A percentile compares a stretch with the other conserved stretches of the same genome.
These are phyloP conservation scores for Bacillus rossius DNA, from an alignment of 1,140 invertebrate species.

Conservation along the genomic window DNA sequence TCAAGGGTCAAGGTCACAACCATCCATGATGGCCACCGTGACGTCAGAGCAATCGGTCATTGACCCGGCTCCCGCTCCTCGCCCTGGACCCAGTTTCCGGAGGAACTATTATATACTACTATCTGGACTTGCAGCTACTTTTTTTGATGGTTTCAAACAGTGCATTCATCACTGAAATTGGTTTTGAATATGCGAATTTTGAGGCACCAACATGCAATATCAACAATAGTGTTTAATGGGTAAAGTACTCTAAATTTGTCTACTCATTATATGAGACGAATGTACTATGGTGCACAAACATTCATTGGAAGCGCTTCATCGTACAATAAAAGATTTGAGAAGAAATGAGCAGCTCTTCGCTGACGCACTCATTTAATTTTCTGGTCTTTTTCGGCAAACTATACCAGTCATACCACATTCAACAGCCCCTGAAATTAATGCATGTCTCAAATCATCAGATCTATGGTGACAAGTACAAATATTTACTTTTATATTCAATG, in stretches of 20 bases:
- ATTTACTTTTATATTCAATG: constrained; percentile 20
- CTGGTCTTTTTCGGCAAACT: constrained; percentile 42
- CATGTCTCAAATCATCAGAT: constrained; percentile 30
- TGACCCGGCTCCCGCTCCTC: no score
- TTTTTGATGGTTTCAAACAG: constrained; percentile 26
- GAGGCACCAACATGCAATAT: constrained; percentile 25
- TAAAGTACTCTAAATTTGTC: constrained; percentile 14
- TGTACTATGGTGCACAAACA: no score
- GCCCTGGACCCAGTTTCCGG: no score
- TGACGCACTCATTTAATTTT: constrained; percentile 33
- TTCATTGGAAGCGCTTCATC: constrained; percentile 37
- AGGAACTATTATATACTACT: no score
- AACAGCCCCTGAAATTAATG: constrained; percentile 35
- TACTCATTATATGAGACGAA: neutral
- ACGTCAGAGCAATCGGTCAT: no score
- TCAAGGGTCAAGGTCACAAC: no score
- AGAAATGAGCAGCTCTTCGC: constrained; percentile 26
- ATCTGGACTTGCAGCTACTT: no score
- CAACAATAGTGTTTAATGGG: constrained; percentile 16
- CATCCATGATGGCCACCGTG: no score
- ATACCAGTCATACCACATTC: constrained; percentile 39
- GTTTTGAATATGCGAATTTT: constrained; percentile 17
- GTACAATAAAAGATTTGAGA: constrained; percentile 36
- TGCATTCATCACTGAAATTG: constrained; percentile 33
- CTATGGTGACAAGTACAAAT: constrained; percentile 29